Base-by-base conservation (phyloP, 2,888 invertebrate species). In the Ptychoptera albimana region DNA sequence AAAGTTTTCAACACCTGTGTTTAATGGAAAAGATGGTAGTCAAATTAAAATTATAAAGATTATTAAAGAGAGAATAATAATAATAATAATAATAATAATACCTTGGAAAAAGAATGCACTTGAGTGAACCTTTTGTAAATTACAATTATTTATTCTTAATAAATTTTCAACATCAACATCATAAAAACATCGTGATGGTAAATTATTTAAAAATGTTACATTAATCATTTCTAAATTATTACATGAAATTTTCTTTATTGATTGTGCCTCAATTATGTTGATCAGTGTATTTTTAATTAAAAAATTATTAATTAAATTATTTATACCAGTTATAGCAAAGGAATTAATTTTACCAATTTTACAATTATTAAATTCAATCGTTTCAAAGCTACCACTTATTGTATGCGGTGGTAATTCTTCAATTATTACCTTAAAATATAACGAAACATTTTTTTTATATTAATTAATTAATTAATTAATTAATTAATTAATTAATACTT, bases 191-290 rank as follows among this genome's bases (percentile, higher is more conserved):
- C 81, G 71, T 52, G 83, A 82, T 5, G 82, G 82, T 47, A 84
- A 59, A 42, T 66, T 57, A 1, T 67, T 68, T 29, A 67, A 63
- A 39, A 82, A 72, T 10, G 57, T 63, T 15, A 79, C 75, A 4
- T 79, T 76, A 37, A 70, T 69, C 42, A 87, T 61, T 50, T 74
- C 67, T 49, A 87, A 70, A 50, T 74, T 73, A 32, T 73, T 71
- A 0, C 80, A 74, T 23, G 76, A 73, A 56, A 87, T 83, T 62
- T 83, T 83, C 56, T 85, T 87, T 55, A 87, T 84, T 2, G 83
- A 75, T 63, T 64, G 64, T 44, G 56, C 55, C 45, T 80, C 77
- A 39, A 84, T 70, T 41, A 67, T 70, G 37, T 72, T 67, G 38
- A 82, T 69, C 2, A 60, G 59, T 45, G 78, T 77, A 52, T 78